These are phyloP conservation scores for Paraescarpia echinospica DNA, from an alignment of 1,140 invertebrate genomes.

Conservation along the genomic window DNA sequence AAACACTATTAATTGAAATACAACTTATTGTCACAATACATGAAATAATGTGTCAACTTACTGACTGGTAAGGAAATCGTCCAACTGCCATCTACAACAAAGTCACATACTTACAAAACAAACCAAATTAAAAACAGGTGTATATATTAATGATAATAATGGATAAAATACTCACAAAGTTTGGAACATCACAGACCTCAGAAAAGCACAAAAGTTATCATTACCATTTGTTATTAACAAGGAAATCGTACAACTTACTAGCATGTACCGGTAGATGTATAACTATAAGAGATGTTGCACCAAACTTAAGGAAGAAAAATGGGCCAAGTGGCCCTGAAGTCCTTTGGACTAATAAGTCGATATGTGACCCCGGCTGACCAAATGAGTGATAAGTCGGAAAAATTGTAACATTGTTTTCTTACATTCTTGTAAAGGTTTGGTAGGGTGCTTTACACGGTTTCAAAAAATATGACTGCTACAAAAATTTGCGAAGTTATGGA, in stretches of 20 bases:
- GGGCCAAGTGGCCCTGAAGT: too few relatives aligned
- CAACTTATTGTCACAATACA: constrained; percentile 12
- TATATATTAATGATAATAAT: not conserved
- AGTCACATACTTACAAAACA: not conserved
- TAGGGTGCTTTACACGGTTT: too few relatives aligned
- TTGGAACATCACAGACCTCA: not conserved
- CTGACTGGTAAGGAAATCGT: constrained; percentile 47
- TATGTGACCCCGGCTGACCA: too few relatives aligned
- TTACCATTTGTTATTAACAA: not conserved
- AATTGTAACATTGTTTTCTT: too few relatives aligned
- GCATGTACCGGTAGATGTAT: not conserved
- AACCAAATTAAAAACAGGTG: not conserved
- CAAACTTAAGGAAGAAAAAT: too few relatives aligned
- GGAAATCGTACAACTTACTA: not conserved
- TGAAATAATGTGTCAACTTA: constrained; percentile 32
- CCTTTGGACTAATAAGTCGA: too few relatives aligned
- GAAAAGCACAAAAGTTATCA: too few relatives aligned
- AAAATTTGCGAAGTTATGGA: too few relatives aligned
- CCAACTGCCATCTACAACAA: constrained; percentile 47
- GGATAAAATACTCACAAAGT: not conserved
- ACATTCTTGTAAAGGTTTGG: too few relatives aligned
- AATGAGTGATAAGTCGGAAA: too few relatives aligned
- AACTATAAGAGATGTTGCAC: too few relatives aligned
- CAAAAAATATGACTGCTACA: too few relatives aligned
- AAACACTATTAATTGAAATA: not conserved